Evolutionary conservation across 2,888 invertebrate genomes (phyloP), one percentile per base, ranked within the genome.

Genomic region (Callinectes sapidus): DNA sequence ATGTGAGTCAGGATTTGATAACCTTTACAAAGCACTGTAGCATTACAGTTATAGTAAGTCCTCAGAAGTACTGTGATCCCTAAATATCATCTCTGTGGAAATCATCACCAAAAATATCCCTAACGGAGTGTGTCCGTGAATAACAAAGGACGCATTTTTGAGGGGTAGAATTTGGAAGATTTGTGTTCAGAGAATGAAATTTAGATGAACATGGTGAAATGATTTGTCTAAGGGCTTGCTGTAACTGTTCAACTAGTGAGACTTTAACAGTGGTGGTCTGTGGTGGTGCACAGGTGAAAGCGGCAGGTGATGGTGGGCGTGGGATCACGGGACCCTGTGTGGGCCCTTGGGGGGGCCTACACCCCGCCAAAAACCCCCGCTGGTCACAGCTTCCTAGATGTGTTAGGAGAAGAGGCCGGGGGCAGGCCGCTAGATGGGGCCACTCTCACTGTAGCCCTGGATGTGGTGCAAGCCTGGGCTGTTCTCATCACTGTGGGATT

Each of bases 401-500:
- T 93, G 18, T 32, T 93, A 10, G 93, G 92, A 35, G 90, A 85
- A 18, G 90, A 91, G 18, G 89, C 90, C 89, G 93, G 92, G 23
- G 92, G 90, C n/a, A 81, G 92, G 35, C 92, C 94, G 1, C 90
- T 94, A 28, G 92, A 93, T 87, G 94, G 94, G 35, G 93, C 91
- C 61, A 90, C 94, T 1, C 91, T 94, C 16, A 93, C 94, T 32
- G 93, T 94, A 14, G 94, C 94, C 39, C 90, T 94, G 32, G 94
- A 94, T 89, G 94, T 94, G 39, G 92, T 94, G 23, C 94, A 94
- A 77, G 94, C 94, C 10, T 94, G 94, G 93, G 94, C 94, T 23
- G 94, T 94, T 2, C 90, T 94, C n/a, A 90, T 94, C 91, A 94
- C 94, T 28, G 88, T 94, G 16, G 94, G 94, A n/a, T 94, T 94